phyloP scores from a whole-genome alignment of 2,888 invertebrate genomes.

The Gryllus longicercus region DNA sequence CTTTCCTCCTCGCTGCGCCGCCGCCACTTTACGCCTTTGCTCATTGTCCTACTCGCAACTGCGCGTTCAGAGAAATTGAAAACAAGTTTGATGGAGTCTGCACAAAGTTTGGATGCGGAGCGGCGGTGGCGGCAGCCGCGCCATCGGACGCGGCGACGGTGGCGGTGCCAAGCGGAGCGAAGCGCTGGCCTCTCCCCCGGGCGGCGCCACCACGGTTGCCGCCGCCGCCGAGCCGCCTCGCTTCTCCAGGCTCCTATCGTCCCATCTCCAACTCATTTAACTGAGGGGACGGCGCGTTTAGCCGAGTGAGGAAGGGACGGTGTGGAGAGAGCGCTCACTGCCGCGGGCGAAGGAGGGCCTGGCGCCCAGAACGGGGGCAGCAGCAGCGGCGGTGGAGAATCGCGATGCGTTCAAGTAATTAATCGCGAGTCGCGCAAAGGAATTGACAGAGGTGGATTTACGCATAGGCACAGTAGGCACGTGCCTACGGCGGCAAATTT shows the following conservation, averaged over 20 bases:
- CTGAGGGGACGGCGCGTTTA: not conserved
- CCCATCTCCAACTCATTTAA: not conserved
- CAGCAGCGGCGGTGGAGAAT: not conserved
- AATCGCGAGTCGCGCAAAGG: not conserved
- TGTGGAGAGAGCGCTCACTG: not conserved
- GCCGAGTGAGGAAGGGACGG: not conserved
- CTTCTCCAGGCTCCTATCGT: not conserved
- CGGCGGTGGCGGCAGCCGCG: not conserved
- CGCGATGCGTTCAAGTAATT: not conserved
- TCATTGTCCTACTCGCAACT: not conserved
- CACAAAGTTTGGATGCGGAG: not conserved
- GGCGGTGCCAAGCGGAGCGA: not conserved
- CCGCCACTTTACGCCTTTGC: not conserved
- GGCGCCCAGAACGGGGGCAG: not conserved
- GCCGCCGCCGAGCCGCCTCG: too few relatives aligned
- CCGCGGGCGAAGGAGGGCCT: not conserved
- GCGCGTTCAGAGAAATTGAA: conserved; percentile 1
- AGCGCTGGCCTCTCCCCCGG: too few relatives aligned
- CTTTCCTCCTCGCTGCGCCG: not conserved
- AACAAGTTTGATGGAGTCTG: conserved; percentile 17
- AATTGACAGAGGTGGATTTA: too few relatives aligned
- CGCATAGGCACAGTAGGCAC: too few relatives aligned
- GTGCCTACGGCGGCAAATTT: too few relatives aligned
- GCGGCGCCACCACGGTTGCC: too few relatives aligned
- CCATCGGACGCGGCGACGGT: not conserved